A percentile compares a stretch with the other conserved stretches of the same genome.
Evolutionary conservation across 2,113 vertebrate species (phyloP).

Genomic region (Turnix velox): DNA sequence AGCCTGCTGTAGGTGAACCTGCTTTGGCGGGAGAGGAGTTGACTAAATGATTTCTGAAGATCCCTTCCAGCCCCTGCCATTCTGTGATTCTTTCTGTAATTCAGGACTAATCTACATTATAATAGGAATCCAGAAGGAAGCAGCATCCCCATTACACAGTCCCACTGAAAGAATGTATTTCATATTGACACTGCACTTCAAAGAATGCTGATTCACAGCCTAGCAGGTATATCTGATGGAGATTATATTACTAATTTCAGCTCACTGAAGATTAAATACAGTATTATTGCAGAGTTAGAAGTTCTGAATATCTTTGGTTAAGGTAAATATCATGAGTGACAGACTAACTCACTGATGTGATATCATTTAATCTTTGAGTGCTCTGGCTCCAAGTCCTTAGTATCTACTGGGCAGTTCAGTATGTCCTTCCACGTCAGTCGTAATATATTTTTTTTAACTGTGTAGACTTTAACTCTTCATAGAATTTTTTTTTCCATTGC

Average conservation of each 20-base stretch:
- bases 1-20: no score
- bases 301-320: background rate
- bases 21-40: no score
- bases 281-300: background rate
- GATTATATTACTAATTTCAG: background rate
- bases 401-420: background rate
- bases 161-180: background rate
- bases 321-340: background rate
- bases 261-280: background rate
- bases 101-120: background rate
- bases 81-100: background rate
- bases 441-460: background rate
- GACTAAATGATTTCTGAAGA: no score
- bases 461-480: background rate
- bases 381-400: background rate
- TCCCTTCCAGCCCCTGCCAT: no score
- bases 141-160: background rate
- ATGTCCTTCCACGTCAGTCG: background rate
- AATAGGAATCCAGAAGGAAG: background rate
- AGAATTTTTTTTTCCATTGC: background rate
- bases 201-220: background rate
- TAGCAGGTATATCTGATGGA: background rate
- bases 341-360: background rate
- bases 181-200: background rate
- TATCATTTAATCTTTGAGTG: background rate